These are phyloP conservation scores for Hypocryptadius cinnamomeus DNA, from an alignment of 2,113 vertebrate genomes.

Conservation along the genomic window DNA sequence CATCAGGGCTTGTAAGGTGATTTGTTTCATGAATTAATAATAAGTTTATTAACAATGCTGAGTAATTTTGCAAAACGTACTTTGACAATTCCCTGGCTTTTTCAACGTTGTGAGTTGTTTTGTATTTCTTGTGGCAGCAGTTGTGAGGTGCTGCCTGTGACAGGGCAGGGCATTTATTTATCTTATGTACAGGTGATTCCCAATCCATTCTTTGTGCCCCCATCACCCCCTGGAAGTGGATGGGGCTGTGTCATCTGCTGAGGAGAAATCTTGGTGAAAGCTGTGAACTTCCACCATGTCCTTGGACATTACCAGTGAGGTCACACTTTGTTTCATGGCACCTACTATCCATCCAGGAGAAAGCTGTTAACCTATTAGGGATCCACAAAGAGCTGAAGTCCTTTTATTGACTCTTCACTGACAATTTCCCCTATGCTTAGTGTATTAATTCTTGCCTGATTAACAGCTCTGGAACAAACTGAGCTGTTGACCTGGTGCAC, in stretches of 20 bases:
- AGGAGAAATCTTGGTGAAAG: background rate
- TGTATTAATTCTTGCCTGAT: slow-evolving; percentile 19
- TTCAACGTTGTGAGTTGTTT: background rate
- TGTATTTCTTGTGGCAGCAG: background rate
- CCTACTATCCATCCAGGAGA: background rate
- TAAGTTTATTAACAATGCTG: background rate
- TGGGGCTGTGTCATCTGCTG: fast-evolving
- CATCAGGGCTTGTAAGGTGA: background rate
- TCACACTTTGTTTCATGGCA: background rate
- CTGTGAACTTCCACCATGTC: background rate
- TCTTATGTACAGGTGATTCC: background rate
- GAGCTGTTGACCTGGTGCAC: background rate
- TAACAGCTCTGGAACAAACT: background rate
- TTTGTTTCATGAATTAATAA: background rate
- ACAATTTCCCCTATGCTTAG: background rate
- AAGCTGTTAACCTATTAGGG: background rate
- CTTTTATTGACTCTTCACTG: slow-evolving; percentile 1
- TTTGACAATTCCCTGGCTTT: background rate
- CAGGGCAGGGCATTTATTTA: background rate
- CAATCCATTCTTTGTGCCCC: background rate
- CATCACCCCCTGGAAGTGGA: fast-evolving
- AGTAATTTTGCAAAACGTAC: background rate
- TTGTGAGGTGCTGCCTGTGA: background rate
- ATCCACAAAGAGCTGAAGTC: background rate
- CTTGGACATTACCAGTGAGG: background rate